These are phyloP conservation scores for Acrossocheilus wenchowensis DNA, from an alignment of 2,797 vertebrate species.

Conservation along the genomic window DNA sequence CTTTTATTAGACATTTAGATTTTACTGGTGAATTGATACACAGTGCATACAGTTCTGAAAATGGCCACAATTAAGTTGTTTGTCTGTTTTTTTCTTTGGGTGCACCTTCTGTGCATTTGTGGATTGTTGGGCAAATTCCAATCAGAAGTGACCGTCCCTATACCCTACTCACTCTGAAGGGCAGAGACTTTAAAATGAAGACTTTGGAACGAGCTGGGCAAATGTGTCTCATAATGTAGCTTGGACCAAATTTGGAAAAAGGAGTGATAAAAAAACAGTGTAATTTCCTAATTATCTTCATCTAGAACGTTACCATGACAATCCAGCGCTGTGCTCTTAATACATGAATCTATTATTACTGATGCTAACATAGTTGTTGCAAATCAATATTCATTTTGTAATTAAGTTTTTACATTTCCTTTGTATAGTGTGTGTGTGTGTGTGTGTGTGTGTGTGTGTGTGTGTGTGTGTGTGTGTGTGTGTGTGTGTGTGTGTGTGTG, in stretches of 20 bases:
- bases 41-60: not conserved
- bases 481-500: not conserved
- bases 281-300: not conserved
- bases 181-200: not conserved
- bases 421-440: not conserved
- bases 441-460: no score
- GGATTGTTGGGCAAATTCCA: not conserved
- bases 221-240: not conserved
- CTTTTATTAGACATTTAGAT: not conserved
- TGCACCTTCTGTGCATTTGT: not conserved
- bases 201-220: not conserved
- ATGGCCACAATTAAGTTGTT: not conserved
- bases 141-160: not conserved
- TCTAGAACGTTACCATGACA: not conserved
- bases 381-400: not conserved
- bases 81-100: not conserved
- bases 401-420: not conserved
- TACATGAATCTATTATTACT: not conserved
- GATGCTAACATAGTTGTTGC: not conserved
- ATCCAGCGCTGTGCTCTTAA: not conserved
- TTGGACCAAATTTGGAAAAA: not conserved
- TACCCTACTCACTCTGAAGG: not conserved
- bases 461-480: not conserved
- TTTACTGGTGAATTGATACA: not conserved
- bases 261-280: not conserved